Evolutionary conservation across 2,888 invertebrate species (phyloP).

Genomic region (Troilus luridus): DNA sequence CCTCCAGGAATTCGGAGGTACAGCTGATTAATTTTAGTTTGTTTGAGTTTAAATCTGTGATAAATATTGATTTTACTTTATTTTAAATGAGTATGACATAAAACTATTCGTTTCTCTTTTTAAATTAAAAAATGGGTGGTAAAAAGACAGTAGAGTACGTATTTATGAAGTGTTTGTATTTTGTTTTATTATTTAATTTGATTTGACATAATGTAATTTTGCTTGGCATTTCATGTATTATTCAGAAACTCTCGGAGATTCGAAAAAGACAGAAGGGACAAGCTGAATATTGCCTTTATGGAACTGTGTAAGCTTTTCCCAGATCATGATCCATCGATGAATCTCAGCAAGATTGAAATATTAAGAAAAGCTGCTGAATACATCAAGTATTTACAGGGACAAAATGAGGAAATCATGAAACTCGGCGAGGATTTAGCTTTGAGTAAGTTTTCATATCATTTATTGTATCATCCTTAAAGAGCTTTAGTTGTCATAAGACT

Average conservation of each 20-base stretch:
- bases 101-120: not conserved
- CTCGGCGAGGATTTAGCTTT: constrained; percentile 60
- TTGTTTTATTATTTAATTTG: not conserved
- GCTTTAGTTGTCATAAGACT: not conserved
- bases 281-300: constrained; percentile 68
- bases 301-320: constrained; percentile 68
- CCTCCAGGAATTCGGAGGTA: not conserved
- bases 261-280: constrained; percentile 67
- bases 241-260: constrained; percentile 66
- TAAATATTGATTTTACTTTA: constrained; percentile 6
- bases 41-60: constrained; percentile 35
- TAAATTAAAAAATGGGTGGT: constrained; percentile 62
- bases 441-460: constrained; percentile 57
- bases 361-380: constrained; percentile 67
- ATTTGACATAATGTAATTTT: not conserved
- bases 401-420: constrained; percentile 66
- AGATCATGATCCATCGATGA: constrained; percentile 67
- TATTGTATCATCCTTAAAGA: not conserved
- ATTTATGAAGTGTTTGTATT: not conserved
- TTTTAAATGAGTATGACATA: not conserved
- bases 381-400: constrained; percentile 66
- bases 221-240: not conserved
- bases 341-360: constrained; percentile 67
- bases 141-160: constrained; percentile 65
- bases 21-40: constrained; percentile 45